Conservation (phyloP, 1,140 invertebrate genomes). For the Watersipora subatra region DNA sequence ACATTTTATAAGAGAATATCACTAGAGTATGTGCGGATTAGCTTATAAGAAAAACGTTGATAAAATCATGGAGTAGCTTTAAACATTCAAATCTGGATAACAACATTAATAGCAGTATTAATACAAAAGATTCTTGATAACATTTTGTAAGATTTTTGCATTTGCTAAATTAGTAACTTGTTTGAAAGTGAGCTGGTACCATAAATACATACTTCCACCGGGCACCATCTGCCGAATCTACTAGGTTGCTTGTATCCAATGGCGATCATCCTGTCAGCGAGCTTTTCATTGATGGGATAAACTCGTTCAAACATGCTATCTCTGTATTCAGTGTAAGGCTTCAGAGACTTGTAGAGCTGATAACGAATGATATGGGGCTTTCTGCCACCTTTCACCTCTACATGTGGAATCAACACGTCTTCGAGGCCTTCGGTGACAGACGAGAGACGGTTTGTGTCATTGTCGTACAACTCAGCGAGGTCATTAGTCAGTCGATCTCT, state of each 20-base stretch:
- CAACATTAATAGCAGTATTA: too few species aligned
- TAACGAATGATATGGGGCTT: slow-evolving; percentile 38
- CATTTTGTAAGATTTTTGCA: too few species aligned
- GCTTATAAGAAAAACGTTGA: too few species aligned
- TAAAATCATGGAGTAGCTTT: too few species aligned
- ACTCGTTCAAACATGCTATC: slow-evolving; percentile 38
- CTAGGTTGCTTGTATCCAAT: slow-evolving; percentile 39
- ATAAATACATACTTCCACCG: slow-evolving; percentile 31
- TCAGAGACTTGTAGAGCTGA: slow-evolving; percentile 29
- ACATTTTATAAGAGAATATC: too few species aligned
- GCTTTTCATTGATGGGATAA: slow-evolving; percentile 28
- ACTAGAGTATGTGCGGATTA: too few species aligned
- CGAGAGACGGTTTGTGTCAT: slow-evolving; percentile 28
- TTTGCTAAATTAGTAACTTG: too few species aligned
- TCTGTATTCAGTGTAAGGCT: slow-evolving; percentile 26
- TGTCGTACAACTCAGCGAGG: slow-evolving; percentile 36
- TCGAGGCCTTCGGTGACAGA: slow-evolving; percentile 32
- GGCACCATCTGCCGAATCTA: slow-evolving; percentile 40
- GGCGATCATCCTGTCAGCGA: slow-evolving; percentile 31
- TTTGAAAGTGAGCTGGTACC: too few species aligned
- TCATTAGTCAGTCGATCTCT: slow-evolving; percentile 37
- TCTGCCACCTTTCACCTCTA: slow-evolving; percentile 27
- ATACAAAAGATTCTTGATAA: too few species aligned
- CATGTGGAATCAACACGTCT: slow-evolving; percentile 28
- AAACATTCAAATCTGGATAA: too few species aligned